phyloP scores from a whole-genome alignment of 2,797 vertebrate species.

The Vireo griseus region DNA sequence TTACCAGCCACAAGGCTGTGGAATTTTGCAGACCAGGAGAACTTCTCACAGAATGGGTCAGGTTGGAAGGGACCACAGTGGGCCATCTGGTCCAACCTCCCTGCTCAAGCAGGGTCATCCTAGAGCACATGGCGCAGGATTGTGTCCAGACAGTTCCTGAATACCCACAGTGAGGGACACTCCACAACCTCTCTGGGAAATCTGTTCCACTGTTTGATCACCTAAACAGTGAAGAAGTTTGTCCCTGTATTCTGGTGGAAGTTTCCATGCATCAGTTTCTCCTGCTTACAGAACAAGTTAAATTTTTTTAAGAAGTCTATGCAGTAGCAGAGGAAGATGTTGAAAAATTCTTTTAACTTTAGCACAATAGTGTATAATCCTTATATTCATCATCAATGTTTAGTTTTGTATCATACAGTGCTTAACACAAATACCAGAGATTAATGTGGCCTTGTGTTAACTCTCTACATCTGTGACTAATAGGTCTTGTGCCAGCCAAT shows the following conservation, averaged over 20 bases:
- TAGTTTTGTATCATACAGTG: background rate
- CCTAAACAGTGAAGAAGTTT: background rate
- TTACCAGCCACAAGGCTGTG: background rate
- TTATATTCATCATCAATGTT: background rate
- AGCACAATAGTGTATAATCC: background rate
- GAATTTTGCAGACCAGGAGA: background rate
- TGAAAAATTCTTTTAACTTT: background rate
- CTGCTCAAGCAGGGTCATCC: background rate
- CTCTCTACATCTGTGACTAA: background rate
- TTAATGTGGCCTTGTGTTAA: background rate
- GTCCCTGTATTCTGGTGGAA: background rate
- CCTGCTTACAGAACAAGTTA: background rate
- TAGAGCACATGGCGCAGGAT: background rate
- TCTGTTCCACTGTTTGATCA: background rate
- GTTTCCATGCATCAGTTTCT: background rate
- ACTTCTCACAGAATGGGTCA: background rate
- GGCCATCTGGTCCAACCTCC: background rate
- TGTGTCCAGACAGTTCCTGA: rapidly evolving
- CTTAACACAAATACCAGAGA: background rate
- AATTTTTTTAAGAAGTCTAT: background rate
- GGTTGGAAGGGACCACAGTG: background rate
- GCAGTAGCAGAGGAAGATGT: background rate
- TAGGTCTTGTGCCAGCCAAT: background rate
- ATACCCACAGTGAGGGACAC: background rate
- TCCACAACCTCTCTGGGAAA: background rate